A percentile compares a stretch with the other conserved stretches of the same genome.
These are phyloP conservation scores for Trichosurus vulpecula DNA, from an alignment of 2,797 vertebrate genomes.

Conservation along the genomic window DNA sequence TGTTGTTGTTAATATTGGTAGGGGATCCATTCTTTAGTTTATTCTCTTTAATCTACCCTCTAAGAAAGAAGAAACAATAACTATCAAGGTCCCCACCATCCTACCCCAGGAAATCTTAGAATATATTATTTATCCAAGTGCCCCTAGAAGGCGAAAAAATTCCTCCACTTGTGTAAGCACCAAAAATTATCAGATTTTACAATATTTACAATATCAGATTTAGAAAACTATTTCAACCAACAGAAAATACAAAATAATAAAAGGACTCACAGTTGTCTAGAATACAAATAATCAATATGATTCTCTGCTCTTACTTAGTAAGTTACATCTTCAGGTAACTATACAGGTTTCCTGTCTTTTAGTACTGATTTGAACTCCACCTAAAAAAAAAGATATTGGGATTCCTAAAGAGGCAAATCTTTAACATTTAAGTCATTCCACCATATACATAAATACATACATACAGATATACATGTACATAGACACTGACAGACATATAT, in stretches of 20 bases:
- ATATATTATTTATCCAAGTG: neutral
- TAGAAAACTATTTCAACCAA: neutral
- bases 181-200: neutral
- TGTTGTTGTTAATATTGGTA: constrained; percentile 12
- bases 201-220: neutral
- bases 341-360: neutral
- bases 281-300: neutral
- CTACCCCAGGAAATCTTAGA: neutral
- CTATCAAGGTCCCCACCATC: neutral
- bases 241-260: neutral
- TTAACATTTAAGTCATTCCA: neutral
- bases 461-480: too few relatives aligned
- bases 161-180: neutral
- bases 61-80: neutral
- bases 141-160: neutral
- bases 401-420: neutral
- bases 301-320: neutral
- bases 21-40: neutral
- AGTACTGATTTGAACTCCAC: neutral
- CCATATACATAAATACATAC: neutral
- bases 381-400: neutral
- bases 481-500: neutral
- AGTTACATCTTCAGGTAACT: neutral
- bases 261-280: neutral
- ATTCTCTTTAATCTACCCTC: neutral